Base-by-base conservation (phyloP, 2,888 invertebrate genomes). In the Drosophila putrida region DNA sequence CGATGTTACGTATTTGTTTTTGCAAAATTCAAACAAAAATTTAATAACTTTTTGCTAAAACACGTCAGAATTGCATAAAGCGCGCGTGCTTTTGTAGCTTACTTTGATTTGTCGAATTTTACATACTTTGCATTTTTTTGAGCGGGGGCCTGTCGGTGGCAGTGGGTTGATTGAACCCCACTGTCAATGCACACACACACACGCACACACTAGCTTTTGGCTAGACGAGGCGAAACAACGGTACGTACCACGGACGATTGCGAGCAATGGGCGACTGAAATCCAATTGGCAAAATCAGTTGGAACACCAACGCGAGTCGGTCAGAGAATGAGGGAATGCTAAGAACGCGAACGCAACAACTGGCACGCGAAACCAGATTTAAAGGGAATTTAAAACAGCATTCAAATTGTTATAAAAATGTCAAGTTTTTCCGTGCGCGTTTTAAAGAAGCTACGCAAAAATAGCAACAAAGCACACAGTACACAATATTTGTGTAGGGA, bases 1-100 rank as follows among this genome's bases (percentile, higher is more conserved):
- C 62, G 65, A 44, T 75, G 85, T 83, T 83, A 83, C 83, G 83
- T 83, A 75, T 84, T 82, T 83, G 80, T 87, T 84, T 83, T 87
- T 87, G 87, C 84, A 72, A 79, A 74, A 67, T 59, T 65, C 55
- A 73, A 75, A 75, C 75, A 67, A 71, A 27, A 25, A 5, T 63
- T 65, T 55, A 54, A 54, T 28, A 54, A 44, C 53, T 58, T 79
- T 76, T 43, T 55, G 31, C 31, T 11, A 20, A 51, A 64, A 63
- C 67, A 57, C 61, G 47, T 46, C 58, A 49, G 53, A 64, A 78
- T 69, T 78, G 71, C 70, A 79, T 68, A 68, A 75, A 74, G 36
- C 54, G 61, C 61, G 63, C 61, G 64, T 76, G 55, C 47, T 50
- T 51, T 35, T 13, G 33, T 25, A 43, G 10, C 13, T 72, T 46